Base-by-base conservation (phyloP, 2,888 invertebrate species). In the Gymnoscelis rufifasciata region DNA sequence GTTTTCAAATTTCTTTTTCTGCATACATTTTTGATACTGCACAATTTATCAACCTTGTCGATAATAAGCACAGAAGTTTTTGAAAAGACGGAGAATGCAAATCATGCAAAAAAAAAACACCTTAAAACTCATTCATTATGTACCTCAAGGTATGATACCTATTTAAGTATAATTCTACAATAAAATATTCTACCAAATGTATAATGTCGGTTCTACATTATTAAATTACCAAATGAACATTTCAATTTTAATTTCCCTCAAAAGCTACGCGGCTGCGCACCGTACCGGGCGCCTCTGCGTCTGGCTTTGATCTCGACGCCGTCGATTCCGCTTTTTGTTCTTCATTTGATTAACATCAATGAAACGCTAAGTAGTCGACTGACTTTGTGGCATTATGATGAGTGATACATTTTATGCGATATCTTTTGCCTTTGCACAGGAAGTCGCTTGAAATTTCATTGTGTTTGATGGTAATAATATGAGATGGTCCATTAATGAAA, bases 321-420 rank as follows among this genome's bases (percentile, higher is more conserved):
- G 74, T 74, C 74, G 73, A 75, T 76, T 71, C 71, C 68, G 68
- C 72, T 67, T 72, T 73, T 73, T 72, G 71, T 71, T 73, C 72
- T 69, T 71, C 48, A 52, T 54, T 54, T 71, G 58, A 67, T 69
- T 67, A 64, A 61, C 66, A 50, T 50, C 50, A 50, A 50, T 50
- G 50, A 50, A 50, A 50, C 40, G 50, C 42, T 46, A 46, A 50
- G 50, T 50, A 46, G 50, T 36, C 44, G 30, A 46, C 45, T 38
- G 45, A 45, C 45, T 45, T 45, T 50, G 50, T 42, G 45, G 45
- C 30, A 29, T 45, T 39, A 39, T 36, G 44, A 48, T 43, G 28
- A 48, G 40, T 41, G 50, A 45, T 38, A 43, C 40, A 39, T 38
- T 49, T 41, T 40, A 44, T 44, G 41, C 38, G 49, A 39, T 49